Conservation (phyloP, 2,888 invertebrate genomes). For the Frankliniella fusca region DNA sequence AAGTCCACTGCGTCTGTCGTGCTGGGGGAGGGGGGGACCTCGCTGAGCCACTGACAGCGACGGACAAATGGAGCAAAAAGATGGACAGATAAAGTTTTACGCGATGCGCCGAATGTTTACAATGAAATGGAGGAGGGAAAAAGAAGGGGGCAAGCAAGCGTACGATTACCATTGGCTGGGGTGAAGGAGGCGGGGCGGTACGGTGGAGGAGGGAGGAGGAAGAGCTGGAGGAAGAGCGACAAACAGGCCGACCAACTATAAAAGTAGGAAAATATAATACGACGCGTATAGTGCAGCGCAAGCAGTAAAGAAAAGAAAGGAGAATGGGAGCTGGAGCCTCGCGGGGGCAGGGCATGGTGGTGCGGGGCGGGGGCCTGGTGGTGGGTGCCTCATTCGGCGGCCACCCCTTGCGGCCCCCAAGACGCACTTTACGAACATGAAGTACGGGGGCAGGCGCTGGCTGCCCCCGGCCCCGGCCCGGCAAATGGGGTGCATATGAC, state of each 20-base stretch:
- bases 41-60: no score
- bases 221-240: neutral
- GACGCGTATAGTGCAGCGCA: constrained; percentile 2
- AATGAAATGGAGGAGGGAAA: neutral
- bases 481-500: neutral
- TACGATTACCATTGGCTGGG: neutral
- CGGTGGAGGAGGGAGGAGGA: no score
- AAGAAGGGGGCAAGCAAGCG: neutral
- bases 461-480: no score
- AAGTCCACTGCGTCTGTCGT: no score
- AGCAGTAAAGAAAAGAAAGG: neutral
- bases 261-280: constrained; percentile 18
- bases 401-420: no score
- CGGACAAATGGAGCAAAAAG: neutral
- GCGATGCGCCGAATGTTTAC: neutral
- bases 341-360: no score
- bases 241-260: neutral
- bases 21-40: neutral
- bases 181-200: no score
- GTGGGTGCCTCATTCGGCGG: no score
- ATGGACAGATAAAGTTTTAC: neutral
- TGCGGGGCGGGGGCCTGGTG: no score
- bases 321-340: neutral
- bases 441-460: no score
- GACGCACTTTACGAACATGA: no score